phyloP scores from a whole-genome alignment of 2,888 invertebrate genomes.

The Notocelia uddmanniana region DNA sequence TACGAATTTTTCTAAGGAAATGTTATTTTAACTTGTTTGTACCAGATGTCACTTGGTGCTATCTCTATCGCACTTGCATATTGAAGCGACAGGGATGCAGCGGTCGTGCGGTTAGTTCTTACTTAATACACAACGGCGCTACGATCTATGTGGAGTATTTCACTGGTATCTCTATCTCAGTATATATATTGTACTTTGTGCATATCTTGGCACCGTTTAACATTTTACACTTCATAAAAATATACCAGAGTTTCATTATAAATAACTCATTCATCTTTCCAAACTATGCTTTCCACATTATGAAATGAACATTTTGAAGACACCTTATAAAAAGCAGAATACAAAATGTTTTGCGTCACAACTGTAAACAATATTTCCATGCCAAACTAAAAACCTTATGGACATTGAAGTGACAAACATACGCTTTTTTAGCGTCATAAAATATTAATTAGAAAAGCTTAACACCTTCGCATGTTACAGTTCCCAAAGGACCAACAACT shows the following conservation, averaged over 20 bases:
- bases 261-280: conserved; percentile 2
- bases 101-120: too few relatives aligned
- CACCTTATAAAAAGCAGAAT: not conserved
- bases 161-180: too few relatives aligned
- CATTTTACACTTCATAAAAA: conserved; percentile 13
- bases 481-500: conserved; percentile 59
- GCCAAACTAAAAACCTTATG: not conserved
- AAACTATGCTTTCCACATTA: not conserved
- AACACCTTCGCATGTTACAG: conserved; percentile 31
- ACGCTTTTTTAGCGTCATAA: not conserved
- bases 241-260: not conserved
- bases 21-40: too few relatives aligned
- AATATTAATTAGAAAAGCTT: conserved; percentile 8
- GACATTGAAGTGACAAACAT: not conserved
- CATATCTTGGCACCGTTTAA: conserved; percentile 1
- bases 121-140: too few relatives aligned
- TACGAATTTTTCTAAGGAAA: too few relatives aligned
- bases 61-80: too few relatives aligned
- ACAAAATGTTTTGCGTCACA: conserved; percentile 20
- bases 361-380: conserved; percentile 36
- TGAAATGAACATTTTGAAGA: not conserved
- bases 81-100: too few relatives aligned
- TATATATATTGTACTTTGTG: too few relatives aligned
- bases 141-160: too few relatives aligned
- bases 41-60: too few relatives aligned